phyloP scores from a whole-genome alignment of 2,888 invertebrate species.

The Drosophila neotestacea region DNA sequence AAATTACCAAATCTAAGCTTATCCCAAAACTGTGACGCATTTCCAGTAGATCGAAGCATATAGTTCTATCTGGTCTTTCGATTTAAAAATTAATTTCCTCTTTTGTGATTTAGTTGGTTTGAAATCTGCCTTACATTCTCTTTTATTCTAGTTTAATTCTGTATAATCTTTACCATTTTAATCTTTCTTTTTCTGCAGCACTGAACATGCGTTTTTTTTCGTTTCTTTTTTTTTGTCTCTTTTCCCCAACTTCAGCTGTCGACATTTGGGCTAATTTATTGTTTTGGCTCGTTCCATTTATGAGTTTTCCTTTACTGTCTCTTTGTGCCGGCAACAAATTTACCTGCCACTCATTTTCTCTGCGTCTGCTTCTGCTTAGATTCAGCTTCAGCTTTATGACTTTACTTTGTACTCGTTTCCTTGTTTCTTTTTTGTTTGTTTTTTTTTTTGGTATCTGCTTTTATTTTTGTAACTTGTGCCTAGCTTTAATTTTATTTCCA shows the following conservation, averaged over 20 bases:
- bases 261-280: slow-evolving; percentile 48
- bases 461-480: slow-evolving; percentile 10
- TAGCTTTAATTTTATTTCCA: slow-evolving; percentile 42
- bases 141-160: background rate
- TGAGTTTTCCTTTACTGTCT: slow-evolving; percentile 30
- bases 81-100: slow-evolving; percentile 4
- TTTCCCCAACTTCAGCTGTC: slow-evolving; percentile 13
- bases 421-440: background rate
- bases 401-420: slow-evolving; percentile 3
- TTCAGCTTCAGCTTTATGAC: slow-evolving; percentile 5
- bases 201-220: background rate
- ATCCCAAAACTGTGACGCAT: no score
- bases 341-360: slow-evolving; percentile 18
- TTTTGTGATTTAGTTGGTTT: background rate
- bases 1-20: no score
- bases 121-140: background rate
- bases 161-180: background rate
- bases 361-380: background rate
- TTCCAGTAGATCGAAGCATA: background rate
- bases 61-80: background rate
- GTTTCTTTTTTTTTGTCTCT: background rate
- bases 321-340: slow-evolving; percentile 15
- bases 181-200: background rate
- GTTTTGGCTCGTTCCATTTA: slow-evolving; percentile 33
- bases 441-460: background rate